These are phyloP conservation scores for Paragorgia papillata DNA, from an alignment of 92 coral and sea anemone species.

Conservation along the genomic window DNA sequence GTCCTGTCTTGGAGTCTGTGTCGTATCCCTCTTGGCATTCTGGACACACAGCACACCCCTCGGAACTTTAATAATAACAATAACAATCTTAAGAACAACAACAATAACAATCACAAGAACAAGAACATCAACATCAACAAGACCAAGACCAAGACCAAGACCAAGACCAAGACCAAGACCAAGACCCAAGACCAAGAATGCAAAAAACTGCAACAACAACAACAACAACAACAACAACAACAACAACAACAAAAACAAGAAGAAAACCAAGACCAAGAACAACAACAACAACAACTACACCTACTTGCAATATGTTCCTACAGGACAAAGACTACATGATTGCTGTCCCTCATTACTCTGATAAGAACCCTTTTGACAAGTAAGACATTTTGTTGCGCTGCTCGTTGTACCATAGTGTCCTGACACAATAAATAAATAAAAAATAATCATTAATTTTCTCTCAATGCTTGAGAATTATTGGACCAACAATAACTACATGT, in stretches of 20 bases:
- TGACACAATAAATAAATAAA: background rate
- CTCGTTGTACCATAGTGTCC: conserved; percentile 49
- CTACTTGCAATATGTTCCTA: conserved; percentile 65
- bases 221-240: too few species aligned
- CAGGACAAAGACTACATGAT: conserved; percentile 59
- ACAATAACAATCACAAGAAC: too few species aligned
- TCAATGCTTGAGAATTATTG: too few species aligned
- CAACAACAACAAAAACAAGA: too few species aligned
- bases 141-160: too few species aligned
- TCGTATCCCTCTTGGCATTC: conserved; percentile 67
- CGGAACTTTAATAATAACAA: conserved; percentile 44
- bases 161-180: too few species aligned
- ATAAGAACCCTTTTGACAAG: conserved; percentile 42
- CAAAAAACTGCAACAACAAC: too few species aligned
- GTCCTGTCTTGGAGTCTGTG: conserved; percentile 48
- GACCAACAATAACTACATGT: too few species aligned
- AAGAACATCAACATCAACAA: too few species aligned
- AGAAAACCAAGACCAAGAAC: too few species aligned
- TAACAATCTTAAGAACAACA: too few species aligned
- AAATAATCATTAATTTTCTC: background rate
- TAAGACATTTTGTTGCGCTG: conserved; percentile 40
- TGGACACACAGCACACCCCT: conserved; percentile 53
- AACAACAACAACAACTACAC: background rate
- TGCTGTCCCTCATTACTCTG: conserved; percentile 46
- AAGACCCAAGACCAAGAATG: too few species aligned